Evolutionary conservation across 2,888 invertebrate species (phyloP).

Genomic region (Drosophila neotestacea): DNA sequence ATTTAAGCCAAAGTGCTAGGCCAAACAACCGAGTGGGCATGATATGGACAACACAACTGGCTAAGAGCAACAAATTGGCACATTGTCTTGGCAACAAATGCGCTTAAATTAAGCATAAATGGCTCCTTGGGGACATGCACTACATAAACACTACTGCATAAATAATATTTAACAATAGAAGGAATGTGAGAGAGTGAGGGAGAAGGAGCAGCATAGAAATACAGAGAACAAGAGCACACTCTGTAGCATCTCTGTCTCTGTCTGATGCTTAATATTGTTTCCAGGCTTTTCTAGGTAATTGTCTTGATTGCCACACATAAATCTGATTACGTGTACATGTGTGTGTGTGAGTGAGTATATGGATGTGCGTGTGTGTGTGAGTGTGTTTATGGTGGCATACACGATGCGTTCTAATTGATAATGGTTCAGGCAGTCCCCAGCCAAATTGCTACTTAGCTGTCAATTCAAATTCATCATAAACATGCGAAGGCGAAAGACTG

Average conservation of each 20-base stretch:
- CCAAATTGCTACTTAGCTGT: constrained; percentile 53
- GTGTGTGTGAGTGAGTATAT: constrained; percentile 6
- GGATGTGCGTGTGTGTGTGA: constrained; percentile 12
- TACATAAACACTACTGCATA: constrained; percentile 62
- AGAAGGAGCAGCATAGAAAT: constrained; percentile 19
- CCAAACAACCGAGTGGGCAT: constrained; percentile 14
- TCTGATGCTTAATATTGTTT: constrained; percentile 34
- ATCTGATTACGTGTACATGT: constrained; percentile 52
- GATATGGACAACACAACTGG: constrained; percentile 23
- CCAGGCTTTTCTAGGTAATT: constrained; percentile 59
- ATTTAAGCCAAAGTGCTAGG: constrained; percentile 32
- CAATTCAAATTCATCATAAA: constrained; percentile 72
- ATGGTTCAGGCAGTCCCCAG: constrained; percentile 36
- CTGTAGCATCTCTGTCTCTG: background rate
- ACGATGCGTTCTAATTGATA: constrained; percentile 71
- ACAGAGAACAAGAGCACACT: constrained; percentile 2
- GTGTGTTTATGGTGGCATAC: constrained; percentile 23
- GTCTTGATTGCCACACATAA: constrained; percentile 72
- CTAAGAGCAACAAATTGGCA: constrained; percentile 50
- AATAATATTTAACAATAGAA: constrained; percentile 70
- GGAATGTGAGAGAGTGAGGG: background rate
- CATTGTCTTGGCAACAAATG: constrained; percentile 65
- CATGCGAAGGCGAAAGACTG: constrained; percentile 12
- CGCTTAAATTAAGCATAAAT: constrained; percentile 67
- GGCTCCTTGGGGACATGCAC: constrained; percentile 58